Percentiles rank a stretch among this genome's conserved stretches.
Conservation (phyloP, 2,113 vertebrate genomes). For the Hyperopisus bebe region DNA sequence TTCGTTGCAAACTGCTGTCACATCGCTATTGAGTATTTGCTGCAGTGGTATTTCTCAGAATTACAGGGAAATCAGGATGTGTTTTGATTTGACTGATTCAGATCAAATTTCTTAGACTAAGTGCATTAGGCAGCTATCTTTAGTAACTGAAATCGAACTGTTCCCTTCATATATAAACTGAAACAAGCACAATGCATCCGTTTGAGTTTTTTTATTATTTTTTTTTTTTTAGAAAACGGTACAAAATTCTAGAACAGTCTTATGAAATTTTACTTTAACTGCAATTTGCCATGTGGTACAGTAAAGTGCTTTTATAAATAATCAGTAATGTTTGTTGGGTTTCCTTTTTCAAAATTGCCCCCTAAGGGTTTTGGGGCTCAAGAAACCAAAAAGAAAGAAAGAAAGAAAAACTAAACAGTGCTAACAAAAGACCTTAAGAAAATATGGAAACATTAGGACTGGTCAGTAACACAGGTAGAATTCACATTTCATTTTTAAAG, state of each 20-base stretch:
- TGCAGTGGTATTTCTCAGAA: not conserved
- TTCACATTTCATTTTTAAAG: conserved; percentile 21
- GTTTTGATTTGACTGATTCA: not conserved
- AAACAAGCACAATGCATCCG: not conserved
- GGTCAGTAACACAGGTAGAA: conserved; percentile 29
- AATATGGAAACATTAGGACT: conserved; percentile 20
- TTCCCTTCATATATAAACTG: not conserved
- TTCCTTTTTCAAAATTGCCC: conserved; percentile 38
- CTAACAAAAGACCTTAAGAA: conserved; percentile 31
- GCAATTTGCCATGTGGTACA: conserved; percentile 81
- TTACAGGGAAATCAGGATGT: not conserved
- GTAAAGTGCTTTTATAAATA: conserved; percentile 89
- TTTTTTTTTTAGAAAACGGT: conserved; percentile 86
- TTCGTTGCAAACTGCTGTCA: too few relatives aligned
- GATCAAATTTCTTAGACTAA: not conserved
- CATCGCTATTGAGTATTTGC: not conserved
- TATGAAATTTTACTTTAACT: conserved; percentile 69
- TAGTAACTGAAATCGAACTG: not conserved
- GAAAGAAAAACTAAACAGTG: conserved; percentile 27
- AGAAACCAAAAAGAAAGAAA: conserved; percentile 23
- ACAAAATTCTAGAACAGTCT: conserved; percentile 84
- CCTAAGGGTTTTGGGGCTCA: conserved; percentile 34
- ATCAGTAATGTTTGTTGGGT: conserved; percentile 37
- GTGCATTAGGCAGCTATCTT: not conserved
- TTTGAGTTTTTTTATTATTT: conserved; percentile 76